Conservation (phyloP, 1,140 invertebrate species). For the Drosophila elegans region DNA sequence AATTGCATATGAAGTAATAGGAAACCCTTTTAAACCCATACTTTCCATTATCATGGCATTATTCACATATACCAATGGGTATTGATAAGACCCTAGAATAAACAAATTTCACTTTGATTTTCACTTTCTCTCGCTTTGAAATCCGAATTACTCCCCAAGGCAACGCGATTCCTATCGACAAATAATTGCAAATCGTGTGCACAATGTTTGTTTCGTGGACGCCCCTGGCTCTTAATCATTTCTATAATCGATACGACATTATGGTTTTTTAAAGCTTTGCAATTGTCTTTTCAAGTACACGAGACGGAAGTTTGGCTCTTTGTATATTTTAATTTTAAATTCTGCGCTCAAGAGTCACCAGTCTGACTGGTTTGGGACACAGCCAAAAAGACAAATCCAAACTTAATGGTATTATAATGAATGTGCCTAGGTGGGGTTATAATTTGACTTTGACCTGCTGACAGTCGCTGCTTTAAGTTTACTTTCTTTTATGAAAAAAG, state of each 20-base stretch:
- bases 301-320: constrained; percentile 34
- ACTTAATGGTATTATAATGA: constrained; percentile 45
- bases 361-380: constrained; percentile 31
- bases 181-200: constrained; percentile 29
- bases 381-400: constrained; percentile 19
- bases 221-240: constrained; percentile 25
- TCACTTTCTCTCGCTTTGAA: constrained; percentile 30
- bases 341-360: constrained; percentile 21
- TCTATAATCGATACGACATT: constrained; percentile 44
- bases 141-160: constrained; percentile 20
- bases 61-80: too few relatives aligned
- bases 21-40: too few relatives aligned
- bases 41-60: too few relatives aligned
- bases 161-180: constrained; percentile 36
- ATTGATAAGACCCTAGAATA: too few relatives aligned
- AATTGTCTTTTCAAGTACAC: constrained; percentile 3
- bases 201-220: constrained; percentile 19
- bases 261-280: constrained; percentile 16
- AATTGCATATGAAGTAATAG: too few relatives aligned
- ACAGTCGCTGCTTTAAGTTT: constrained; percentile 25
- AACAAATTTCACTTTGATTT: neutral
- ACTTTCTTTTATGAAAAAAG: constrained; percentile 54
- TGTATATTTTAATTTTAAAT: constrained; percentile 29
- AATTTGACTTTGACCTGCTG: constrained; percentile 48
- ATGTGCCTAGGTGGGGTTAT: constrained; percentile 42